Conservation (phyloP, 2,113 vertebrate species). For the Pandion haliaetus region DNA sequence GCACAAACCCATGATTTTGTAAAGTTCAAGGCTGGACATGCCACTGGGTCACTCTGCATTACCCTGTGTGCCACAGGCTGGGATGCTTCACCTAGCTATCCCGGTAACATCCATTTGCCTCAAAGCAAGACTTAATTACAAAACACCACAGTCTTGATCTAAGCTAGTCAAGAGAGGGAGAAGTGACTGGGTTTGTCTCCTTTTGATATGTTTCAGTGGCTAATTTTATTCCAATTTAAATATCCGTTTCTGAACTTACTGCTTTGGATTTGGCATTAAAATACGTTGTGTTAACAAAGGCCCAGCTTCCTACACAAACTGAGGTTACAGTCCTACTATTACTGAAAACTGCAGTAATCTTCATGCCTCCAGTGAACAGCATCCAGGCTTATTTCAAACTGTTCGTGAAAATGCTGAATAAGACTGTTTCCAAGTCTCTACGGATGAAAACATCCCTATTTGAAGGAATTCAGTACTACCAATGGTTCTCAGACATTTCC, state of each 20-base stretch:
- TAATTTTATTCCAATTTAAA: background rate
- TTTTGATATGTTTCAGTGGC: background rate
- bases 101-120: fast-evolving
- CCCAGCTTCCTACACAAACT: background rate
- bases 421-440: background rate
- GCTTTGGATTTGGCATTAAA: background rate
- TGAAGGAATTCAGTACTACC: background rate
- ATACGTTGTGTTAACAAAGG: background rate
- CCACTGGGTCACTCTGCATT: background rate
- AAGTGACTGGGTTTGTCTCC: background rate
- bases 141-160: background rate
- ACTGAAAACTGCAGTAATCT: background rate
- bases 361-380: background rate
- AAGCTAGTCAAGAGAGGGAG: background rate
- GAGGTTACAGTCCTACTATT: background rate
- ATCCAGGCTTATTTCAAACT: background rate
- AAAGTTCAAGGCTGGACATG: background rate
- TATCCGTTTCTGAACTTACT: background rate
- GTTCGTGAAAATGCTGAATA: background rate
- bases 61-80: background rate
- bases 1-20: background rate
- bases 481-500: background rate
- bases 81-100: background rate
- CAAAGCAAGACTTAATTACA: background rate
- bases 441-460: background rate